Conservation (phyloP, 2,888 invertebrate species). For the Scrobipalpa costella region DNA sequence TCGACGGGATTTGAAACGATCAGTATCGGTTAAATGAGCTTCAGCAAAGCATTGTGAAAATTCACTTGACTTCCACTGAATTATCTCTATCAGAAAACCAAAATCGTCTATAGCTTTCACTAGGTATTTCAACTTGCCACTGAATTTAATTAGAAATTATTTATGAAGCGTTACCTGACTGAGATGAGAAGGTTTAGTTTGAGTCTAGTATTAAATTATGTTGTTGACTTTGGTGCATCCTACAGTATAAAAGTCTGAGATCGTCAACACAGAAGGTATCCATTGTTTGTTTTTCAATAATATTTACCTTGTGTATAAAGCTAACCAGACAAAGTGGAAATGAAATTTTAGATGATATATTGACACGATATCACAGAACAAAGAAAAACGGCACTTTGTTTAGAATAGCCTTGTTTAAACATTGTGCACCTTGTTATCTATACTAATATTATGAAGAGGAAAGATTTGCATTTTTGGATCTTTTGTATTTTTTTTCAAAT, state of each 20-base stretch:
- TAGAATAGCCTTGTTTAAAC: too few relatives aligned
- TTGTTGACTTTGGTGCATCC: background rate
- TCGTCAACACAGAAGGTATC: background rate
- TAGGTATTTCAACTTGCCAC: too few relatives aligned
- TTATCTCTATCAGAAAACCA: too few relatives aligned
- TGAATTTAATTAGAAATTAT: too few relatives aligned
- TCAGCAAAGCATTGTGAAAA: background rate
- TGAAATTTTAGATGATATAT: background rate
- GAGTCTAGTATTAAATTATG: background rate
- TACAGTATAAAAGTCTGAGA: background rate
- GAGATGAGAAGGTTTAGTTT: background rate
- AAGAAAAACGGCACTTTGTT: too few relatives aligned
- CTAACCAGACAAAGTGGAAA: background rate
- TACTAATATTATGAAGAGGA: too few relatives aligned
- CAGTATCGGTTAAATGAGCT: background rate
- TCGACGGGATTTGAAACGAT: slow-evolving; percentile 12
- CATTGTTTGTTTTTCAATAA: background rate
- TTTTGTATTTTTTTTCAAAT: too few relatives aligned
- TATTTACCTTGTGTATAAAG: background rate
- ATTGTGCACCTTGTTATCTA: too few relatives aligned
- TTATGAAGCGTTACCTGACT: too few relatives aligned
- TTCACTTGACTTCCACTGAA: background rate
- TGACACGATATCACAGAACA: background rate
- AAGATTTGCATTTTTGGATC: too few relatives aligned
- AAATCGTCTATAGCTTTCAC: too few relatives aligned